A percentile compares a stretch with the other conserved stretches of the same genome.
Conservation (phyloP, 1,140 invertebrate species). For the Luehdorfia chinensis region DNA sequence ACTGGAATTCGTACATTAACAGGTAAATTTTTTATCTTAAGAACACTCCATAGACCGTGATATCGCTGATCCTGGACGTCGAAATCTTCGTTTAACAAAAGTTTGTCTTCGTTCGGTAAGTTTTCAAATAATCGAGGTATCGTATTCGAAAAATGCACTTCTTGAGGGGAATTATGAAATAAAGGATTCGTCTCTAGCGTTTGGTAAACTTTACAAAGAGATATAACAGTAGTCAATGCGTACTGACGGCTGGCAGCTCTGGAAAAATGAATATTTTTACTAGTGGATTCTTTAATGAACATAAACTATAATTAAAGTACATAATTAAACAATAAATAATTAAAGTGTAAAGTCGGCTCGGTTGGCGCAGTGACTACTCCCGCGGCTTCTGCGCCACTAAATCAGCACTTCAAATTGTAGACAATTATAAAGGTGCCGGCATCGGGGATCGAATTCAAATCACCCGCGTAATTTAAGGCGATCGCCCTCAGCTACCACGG, state of each 20-base stretch:
- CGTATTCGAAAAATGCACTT: constrained; percentile 35
- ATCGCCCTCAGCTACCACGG: no score
- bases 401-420: no score
- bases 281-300: constrained; percentile 10
- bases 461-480: no score
- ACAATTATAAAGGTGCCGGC: no score
- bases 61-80: constrained; percentile 31
- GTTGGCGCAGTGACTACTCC: no score
- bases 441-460: no score
- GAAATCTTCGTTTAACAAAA: constrained; percentile 33
- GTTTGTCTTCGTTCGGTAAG: constrained; percentile 37
- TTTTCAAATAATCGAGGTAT: constrained; percentile 37
- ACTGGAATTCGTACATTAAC: constrained; percentile 22
- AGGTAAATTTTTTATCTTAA: constrained; percentile 40
- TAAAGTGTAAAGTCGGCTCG: no score
- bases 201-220: constrained; percentile 40
- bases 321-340: no score
- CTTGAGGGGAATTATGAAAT: constrained; percentile 43
- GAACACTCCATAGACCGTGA: constrained; percentile 31
- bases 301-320: no score
- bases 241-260: constrained; percentile 22
- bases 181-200: constrained; percentile 28
- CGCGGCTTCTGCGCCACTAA: no score
- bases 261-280: no score
- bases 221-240: constrained; percentile 24